A percentile compares a stretch with the other conserved stretches of the same genome.
phyloP scores from a whole-genome alignment of 2,113 vertebrate genomes.

The Coptodon rendalli region DNA sequence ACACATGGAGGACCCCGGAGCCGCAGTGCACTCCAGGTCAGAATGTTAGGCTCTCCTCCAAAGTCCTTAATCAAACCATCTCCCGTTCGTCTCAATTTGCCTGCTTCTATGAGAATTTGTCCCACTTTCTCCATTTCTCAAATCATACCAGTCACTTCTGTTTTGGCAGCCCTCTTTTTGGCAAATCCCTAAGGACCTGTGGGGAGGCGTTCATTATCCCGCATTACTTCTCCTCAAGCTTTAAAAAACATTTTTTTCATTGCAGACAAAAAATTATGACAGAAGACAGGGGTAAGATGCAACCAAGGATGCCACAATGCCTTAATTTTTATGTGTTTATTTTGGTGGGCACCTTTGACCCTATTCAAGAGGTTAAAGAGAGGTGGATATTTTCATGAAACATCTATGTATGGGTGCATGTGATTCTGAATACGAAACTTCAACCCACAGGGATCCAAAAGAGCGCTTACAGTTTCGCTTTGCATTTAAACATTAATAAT shows the following conservation, averaged over 20 bases:
- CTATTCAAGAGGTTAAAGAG: not conserved
- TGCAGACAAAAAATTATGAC: not conserved
- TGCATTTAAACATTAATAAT: not conserved
- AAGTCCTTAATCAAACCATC: not conserved
- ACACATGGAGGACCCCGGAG: not conserved
- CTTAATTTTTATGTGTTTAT: not conserved
- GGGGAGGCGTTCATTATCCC: not conserved
- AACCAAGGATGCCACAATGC: not conserved
- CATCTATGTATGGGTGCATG: not conserved
- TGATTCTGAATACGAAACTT: not conserved
- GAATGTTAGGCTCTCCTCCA: not conserved
- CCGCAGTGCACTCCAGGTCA: not conserved
- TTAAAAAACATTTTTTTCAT: not conserved
- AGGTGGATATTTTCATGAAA: not conserved
- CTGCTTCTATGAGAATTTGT: not conserved
- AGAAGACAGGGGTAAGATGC: not conserved
- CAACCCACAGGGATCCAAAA: not conserved
- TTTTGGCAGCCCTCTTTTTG: not conserved
- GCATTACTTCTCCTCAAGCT: not conserved
- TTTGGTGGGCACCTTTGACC: not conserved
- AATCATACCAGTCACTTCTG: not conserved
- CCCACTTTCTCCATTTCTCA: not conserved
- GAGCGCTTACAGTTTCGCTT: rapidly evolving
- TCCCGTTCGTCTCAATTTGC: rapidly evolving
- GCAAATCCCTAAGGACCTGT: not conserved